Conservation (phyloP, 2,113 vertebrate genomes). For the Hippocampus barbouri region DNA sequence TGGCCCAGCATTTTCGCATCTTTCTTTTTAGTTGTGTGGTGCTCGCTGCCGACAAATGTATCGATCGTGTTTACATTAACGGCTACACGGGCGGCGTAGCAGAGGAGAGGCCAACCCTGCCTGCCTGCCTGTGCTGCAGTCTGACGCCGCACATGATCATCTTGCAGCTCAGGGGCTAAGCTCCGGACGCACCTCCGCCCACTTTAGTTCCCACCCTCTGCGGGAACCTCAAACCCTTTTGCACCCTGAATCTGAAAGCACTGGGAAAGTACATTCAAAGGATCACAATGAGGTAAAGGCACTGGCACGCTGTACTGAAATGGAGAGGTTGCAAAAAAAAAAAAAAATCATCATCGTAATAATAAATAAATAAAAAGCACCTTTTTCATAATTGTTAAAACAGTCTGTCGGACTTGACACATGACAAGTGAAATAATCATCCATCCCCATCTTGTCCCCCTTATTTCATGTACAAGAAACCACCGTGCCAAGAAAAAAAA, state of each 20-base stretch:
- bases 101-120: conserved; percentile 49
- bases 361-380: too few relatives aligned
- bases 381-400: too few relatives aligned
- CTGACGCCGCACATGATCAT: conserved; percentile 23
- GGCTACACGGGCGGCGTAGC: conserved; percentile 40
- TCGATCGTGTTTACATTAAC: conserved; percentile 73
- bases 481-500: too few relatives aligned
- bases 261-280: conserved; percentile 72
- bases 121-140: conserved; percentile 47
- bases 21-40: conserved; percentile 43
- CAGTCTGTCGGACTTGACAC: too few relatives aligned
- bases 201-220: conserved; percentile 48
- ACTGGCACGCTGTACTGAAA: too few relatives aligned
- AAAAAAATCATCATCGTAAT: too few relatives aligned
- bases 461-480: too few relatives aligned
- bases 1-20: conserved; percentile 31
- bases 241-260: conserved; percentile 60
- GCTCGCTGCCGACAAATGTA: conserved; percentile 58
- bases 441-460: too few relatives aligned
- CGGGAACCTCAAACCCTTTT: conserved; percentile 66
- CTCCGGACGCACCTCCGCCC: conserved; percentile 54
- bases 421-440: too few relatives aligned
- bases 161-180: conserved; percentile 42
- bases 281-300: background rate
- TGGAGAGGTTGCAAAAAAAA: too few relatives aligned